Evolutionary conservation across 2,113 vertebrate genomes (phyloP), one percentile per base, ranked within the genome.

Genomic region (Leucoraja erinaceus): DNA sequence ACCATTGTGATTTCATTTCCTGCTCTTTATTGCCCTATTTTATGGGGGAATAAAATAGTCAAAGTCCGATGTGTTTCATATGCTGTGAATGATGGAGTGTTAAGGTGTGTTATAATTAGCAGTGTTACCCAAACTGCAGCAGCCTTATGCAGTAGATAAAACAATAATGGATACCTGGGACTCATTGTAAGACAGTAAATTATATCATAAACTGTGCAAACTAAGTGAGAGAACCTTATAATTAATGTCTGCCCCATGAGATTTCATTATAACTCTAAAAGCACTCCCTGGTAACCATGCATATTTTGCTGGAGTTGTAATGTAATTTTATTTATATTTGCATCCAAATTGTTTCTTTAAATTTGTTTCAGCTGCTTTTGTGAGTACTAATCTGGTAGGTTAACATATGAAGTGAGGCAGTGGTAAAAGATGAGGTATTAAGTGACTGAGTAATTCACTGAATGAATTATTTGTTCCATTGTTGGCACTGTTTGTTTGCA

Each of bases 31-130:
- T 91, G 90, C 66, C 72, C 18, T 91, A 47, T 91, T 91, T 91
- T 91, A 91, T 91, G 18, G 90, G 38, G 68, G 33, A 91, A 91
- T 91, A 91, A 91, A 91, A 70, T 91, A 74, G 90, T 91, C 90
- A 91, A 72, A 91, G 22, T 91, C 66, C 20, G 14, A 63, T 91
- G 66, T 72, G 68, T 91, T 91, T 70, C 31, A 91, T 74, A 74
- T 22, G 38, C 90, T 74, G 20, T 74, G 90, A 91, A 91, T 91
- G 90, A 91, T 91, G 33, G 68, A 91, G 90, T 91, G 33, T 25
- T 54, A 72, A 72, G 90, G 90, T 91, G 66, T 91, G 47, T 70
- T 91, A 91, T 47, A 91, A 74, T 91, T 91, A 74, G 33, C 90
- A 91, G 38, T n/a, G 20, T 54, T 91, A 22, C 66, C 90, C 33